Percentiles rank a stretch among this genome's conserved stretches.
Evolutionary conservation across 2,888 invertebrate genomes (phyloP).

Genomic region (Eudemis profundana): DNA sequence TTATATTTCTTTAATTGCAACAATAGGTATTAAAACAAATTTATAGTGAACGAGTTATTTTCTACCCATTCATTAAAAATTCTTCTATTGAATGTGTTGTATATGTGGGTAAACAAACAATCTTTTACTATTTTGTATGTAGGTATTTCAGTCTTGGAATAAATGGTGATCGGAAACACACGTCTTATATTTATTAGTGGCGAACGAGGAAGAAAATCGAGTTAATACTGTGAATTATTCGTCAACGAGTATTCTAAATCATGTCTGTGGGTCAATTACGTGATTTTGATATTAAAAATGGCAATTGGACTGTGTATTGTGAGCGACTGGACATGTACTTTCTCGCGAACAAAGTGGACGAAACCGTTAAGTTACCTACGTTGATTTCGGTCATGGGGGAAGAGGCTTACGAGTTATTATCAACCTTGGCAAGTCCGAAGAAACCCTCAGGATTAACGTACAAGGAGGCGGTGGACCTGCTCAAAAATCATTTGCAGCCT

Average conservation of each 20-base stretch:
- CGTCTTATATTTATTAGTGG: slow-evolving; percentile 42
- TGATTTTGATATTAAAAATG: neutral
- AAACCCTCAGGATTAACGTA: neutral
- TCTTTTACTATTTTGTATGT: too few species aligned
- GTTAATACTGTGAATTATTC: neutral
- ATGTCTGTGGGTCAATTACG: neutral
- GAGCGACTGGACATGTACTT: too few species aligned
- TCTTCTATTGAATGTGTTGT: too few species aligned
- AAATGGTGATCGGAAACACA: too few species aligned
- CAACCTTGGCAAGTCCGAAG: neutral
- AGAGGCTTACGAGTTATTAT: neutral
- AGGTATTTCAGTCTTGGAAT: too few species aligned
- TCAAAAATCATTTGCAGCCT: neutral
- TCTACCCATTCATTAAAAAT: too few species aligned
- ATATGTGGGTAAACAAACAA: too few species aligned
- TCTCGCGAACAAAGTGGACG: neutral
- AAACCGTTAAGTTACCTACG: neutral
- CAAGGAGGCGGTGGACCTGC: neutral
- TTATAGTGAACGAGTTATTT: too few species aligned
- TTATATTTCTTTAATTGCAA: too few species aligned
- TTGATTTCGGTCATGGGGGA: neutral
- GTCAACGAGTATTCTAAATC: neutral
- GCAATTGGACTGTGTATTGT: neutral
- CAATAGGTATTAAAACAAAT: too few species aligned
- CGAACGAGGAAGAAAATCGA: neutral